Conservation (phyloP, 2,797 vertebrate species). For the Enteromius anoplus region DNA sequence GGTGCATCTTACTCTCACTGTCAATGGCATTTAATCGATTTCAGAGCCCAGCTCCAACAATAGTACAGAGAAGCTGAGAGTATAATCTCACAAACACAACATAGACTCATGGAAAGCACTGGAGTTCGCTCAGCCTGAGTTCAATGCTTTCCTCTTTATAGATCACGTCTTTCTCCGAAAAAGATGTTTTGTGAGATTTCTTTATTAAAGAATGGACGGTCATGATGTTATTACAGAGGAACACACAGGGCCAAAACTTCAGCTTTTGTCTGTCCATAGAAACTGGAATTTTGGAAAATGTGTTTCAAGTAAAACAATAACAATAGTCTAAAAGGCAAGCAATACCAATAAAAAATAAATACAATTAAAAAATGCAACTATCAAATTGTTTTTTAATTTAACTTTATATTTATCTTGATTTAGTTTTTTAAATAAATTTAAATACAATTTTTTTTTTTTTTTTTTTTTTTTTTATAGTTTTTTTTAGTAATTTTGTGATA, state of each 20-base stretch:
- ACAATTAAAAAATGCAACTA: background rate
- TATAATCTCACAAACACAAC: conserved; percentile 40
- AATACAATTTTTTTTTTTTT: too few relatives aligned
- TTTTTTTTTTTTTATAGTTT: background rate
- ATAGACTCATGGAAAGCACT: background rate
- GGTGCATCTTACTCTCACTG: conserved; percentile 45
- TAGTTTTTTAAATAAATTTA: too few relatives aligned
- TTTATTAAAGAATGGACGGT: background rate
- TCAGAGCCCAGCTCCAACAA: conserved; percentile 36
- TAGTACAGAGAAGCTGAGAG: conserved; percentile 27
- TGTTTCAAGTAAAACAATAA: background rate
- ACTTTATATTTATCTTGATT: background rate
- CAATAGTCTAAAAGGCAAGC: background rate
- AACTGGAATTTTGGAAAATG: background rate
- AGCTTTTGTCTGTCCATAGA: background rate
- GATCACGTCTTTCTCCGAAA: background rate
- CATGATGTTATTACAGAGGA: background rate
- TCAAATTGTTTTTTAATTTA: background rate
- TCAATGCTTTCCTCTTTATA: background rate
- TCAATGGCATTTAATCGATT: conserved; percentile 48
- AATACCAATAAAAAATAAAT: background rate
- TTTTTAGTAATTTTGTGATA: background rate
- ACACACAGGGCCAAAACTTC: background rate
- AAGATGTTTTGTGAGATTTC: background rate
- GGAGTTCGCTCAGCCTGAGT: background rate